These are phyloP conservation scores for Paracanthobrama guichenoti DNA, from an alignment of 2,113 vertebrate species.

Conservation along the genomic window DNA sequence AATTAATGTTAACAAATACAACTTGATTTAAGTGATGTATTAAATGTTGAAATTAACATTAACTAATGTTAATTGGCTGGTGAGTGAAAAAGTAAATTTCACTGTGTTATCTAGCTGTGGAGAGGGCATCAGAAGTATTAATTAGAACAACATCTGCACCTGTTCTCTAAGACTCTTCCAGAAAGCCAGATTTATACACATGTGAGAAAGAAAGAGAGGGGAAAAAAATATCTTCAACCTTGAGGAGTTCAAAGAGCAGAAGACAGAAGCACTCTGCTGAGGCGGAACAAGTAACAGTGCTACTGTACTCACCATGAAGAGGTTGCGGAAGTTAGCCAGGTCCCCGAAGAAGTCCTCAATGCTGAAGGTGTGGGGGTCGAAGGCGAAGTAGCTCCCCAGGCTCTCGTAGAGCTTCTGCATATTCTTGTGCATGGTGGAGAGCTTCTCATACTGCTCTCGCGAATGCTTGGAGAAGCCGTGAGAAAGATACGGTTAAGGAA, in stretches of 20 bases:
- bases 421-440: constrained; percentile 93
- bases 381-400: constrained; percentile 89
- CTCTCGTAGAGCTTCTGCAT: constrained; percentile 94
- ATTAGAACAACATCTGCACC: neutral
- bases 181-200: neutral
- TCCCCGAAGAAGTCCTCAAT: constrained; percentile 96
- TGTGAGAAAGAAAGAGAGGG: neutral
- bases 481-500: constrained; percentile 80
- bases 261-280: neutral
- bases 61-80: too few relatives aligned
- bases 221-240: constrained; percentile 5
- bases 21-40: too few relatives aligned
- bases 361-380: constrained; percentile 85
- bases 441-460: constrained; percentile 92
- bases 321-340: constrained; percentile 85
- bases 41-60: too few relatives aligned
- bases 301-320: constrained; percentile 88
- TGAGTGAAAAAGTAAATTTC: too few relatives aligned
- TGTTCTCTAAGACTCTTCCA: neutral
- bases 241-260: neutral
- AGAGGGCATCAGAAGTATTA: neutral
- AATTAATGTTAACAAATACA: too few relatives aligned
- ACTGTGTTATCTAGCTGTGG: neutral
- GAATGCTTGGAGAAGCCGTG: constrained; percentile 90
- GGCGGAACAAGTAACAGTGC: neutral